These are phyloP conservation scores for Orthonychiurus folsomi DNA, from an alignment of 2,888 invertebrate species.

Conservation along the genomic window DNA sequence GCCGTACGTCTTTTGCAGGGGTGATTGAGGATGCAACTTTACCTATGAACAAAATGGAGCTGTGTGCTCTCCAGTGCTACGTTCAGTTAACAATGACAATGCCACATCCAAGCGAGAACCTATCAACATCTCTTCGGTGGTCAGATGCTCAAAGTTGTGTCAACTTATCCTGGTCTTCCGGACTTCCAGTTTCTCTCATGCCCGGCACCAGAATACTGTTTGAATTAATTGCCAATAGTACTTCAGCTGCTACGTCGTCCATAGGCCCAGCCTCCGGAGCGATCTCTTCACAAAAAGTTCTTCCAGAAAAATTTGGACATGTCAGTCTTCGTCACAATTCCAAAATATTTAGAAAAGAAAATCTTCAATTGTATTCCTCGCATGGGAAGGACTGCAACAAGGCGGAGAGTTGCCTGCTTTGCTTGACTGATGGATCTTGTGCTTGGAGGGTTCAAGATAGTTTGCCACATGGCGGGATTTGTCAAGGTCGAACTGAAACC, in stretches of 20 bases:
- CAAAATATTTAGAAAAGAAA: constrained; percentile 27
- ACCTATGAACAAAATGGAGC: constrained; percentile 29
- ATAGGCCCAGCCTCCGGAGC: neutral
- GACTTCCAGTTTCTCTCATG: constrained; percentile 46
- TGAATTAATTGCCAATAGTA: constrained; percentile 25
- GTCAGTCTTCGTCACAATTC: constrained; percentile 19
- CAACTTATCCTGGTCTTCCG: constrained; percentile 53
- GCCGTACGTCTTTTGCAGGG: too few species aligned
- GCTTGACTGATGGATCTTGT: constrained; percentile 32
- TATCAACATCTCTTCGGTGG: constrained; percentile 22
- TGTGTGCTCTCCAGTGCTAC: constrained; percentile 32
- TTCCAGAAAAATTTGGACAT: constrained; percentile 29
- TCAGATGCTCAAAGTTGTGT: constrained; percentile 29
- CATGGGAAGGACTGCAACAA: constrained; percentile 8
- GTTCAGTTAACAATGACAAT: constrained; percentile 29
- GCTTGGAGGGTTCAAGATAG: constrained; percentile 24
- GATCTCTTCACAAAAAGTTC: constrained; percentile 16
- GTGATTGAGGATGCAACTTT: constrained; percentile 22
- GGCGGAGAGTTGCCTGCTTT: constrained; percentile 26
- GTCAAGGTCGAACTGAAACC: neutral
- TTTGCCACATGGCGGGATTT: neutral
- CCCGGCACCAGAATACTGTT: constrained; percentile 48
- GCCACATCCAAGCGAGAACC: constrained; percentile 19
- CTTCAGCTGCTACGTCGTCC: constrained; percentile 8
- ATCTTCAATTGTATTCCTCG: constrained; percentile 25